Evolutionary conservation across 2,888 invertebrate species (phyloP).

Genomic region (Patella pellucida): DNA sequence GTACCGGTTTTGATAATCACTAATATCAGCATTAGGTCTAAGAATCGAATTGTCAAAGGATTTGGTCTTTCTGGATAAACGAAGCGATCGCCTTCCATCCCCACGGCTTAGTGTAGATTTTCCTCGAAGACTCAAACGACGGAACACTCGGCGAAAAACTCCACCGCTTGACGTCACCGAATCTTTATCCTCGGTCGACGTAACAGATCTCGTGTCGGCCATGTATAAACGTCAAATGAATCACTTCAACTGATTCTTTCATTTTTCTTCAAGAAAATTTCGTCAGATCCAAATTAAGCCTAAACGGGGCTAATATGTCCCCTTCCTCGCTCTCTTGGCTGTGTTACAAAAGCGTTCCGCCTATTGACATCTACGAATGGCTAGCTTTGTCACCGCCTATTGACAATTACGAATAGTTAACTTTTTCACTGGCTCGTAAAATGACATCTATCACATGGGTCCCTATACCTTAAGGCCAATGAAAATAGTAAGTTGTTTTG

Average conservation of each 20-base stretch:
- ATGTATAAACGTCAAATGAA: not conserved
- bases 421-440: too few species aligned
- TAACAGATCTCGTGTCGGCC: not conserved
- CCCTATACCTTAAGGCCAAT: too few species aligned
- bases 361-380: not conserved
- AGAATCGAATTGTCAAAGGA: not conserved
- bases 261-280: not conserved
- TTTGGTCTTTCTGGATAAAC: not conserved
- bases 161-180: conserved; percentile 4
- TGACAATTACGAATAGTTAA: not conserved
- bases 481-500: too few species aligned
- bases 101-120: not conserved
- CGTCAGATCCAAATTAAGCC: not conserved
- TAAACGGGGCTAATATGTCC: not conserved
- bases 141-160: not conserved
- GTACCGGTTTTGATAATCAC: not conserved
- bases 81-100: not conserved
- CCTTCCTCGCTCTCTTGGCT: not conserved
- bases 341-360: not conserved
- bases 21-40: not conserved
- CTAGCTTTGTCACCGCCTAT: too few species aligned
- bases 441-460: too few species aligned
- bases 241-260: not conserved
- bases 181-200: not conserved
- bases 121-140: not conserved